phyloP scores from a whole-genome alignment of 2,888 invertebrate genomes.

The Hydrotaea diabolus region DNA sequence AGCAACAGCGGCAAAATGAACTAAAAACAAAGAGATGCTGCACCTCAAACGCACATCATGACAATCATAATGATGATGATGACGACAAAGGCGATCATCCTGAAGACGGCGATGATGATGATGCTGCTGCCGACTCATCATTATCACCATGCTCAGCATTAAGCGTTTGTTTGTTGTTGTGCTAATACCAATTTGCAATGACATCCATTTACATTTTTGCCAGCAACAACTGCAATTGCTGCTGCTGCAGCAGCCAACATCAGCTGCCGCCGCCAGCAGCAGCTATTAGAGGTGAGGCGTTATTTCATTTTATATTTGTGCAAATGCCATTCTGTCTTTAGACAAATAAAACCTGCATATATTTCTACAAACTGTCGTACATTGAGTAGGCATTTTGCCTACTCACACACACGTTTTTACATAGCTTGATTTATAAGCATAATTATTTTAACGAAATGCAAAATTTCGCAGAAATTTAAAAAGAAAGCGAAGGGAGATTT shows the following conservation, averaged over 20 bases:
- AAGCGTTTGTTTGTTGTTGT: slow-evolving; percentile 14
- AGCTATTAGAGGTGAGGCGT: slow-evolving; percentile 53
- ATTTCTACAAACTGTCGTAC: neutral
- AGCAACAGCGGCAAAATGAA: slow-evolving; percentile 11
- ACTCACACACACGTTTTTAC: neutral
- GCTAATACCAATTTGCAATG: slow-evolving; percentile 51
- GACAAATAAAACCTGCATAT: slow-evolving; percentile 30
- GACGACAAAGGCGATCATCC: slow-evolving; percentile 13
- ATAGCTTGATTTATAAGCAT: slow-evolving; percentile 61
- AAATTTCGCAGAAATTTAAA: slow-evolving; percentile 50
- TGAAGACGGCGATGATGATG: slow-evolving; percentile 33
- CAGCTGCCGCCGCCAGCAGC: neutral
- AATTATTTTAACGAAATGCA: slow-evolving; percentile 63
- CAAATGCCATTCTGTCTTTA: slow-evolving; percentile 31
- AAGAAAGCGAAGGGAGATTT: slow-evolving; percentile 23
- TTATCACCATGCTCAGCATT: neutral
- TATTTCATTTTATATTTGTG: slow-evolving; percentile 42
- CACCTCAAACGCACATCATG: slow-evolving; percentile 43
- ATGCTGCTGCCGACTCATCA: neutral
- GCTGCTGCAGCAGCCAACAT: neutral
- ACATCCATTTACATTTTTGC: slow-evolving; percentile 44
- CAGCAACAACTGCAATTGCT: neutral
- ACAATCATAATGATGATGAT: neutral
- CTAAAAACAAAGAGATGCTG: neutral
- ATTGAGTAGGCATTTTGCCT: too few relatives aligned